Evolutionary conservation across 37 sponge, comb jelly and placozoan species (phyloP).

Genomic region (Chondrilla cf. caribensis): DNA sequence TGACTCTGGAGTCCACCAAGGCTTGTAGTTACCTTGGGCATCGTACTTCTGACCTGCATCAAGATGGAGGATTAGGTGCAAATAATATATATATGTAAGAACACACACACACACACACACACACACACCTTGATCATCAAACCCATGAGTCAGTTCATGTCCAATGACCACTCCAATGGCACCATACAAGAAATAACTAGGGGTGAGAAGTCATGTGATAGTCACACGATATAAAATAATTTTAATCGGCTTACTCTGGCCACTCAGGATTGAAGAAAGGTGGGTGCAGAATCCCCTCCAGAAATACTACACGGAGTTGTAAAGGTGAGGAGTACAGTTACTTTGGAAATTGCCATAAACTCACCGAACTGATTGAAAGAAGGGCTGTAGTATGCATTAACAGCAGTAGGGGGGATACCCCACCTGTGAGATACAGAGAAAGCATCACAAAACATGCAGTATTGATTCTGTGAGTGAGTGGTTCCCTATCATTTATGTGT

Average conservation of each 20-base stretch:
- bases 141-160: constrained; percentile 77
- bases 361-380: constrained; percentile 52
- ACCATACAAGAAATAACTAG: constrained; percentile 46
- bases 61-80: no score
- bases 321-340: background rate
- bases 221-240: background rate
- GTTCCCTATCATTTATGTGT: background rate
- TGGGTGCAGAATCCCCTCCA: constrained; percentile 65
- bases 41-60: constrained; percentile 46
- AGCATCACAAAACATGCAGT: background rate
- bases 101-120: no score
- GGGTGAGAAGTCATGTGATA: background rate
- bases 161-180: constrained; percentile 67
- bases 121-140: constrained; percentile 62
- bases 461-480: background rate
- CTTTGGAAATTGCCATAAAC: background rate
- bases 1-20: constrained; percentile 49
- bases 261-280: constrained; percentile 66
- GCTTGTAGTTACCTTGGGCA: constrained; percentile 34
- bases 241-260: constrained; percentile 47
- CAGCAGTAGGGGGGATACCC: constrained; percentile 57
- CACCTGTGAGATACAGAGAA: constrained; percentile 34
- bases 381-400: constrained; percentile 71
- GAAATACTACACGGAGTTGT: constrained; percentile 45
- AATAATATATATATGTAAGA: background rate